phyloP scores from a whole-genome alignment of 2,113 vertebrate species.

The Caretta caretta region DNA sequence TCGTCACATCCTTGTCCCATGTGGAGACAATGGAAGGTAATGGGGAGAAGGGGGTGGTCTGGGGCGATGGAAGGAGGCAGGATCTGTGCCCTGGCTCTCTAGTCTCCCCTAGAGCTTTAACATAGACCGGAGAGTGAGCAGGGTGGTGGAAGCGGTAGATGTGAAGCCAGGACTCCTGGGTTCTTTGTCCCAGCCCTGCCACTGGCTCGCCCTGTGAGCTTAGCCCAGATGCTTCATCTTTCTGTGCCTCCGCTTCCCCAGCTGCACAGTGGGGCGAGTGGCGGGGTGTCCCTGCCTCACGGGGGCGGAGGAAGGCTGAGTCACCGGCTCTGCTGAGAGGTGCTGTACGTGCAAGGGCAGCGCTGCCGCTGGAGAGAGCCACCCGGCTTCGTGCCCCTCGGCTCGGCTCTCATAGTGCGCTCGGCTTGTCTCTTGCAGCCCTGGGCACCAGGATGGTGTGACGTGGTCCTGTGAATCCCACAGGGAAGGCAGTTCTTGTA shows the following conservation, averaged over 20 bases:
- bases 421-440: neutral
- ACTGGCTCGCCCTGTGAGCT: neutral
- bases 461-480: neutral
- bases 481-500: neutral
- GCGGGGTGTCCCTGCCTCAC: neutral
- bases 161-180: fast-evolving
- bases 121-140: neutral
- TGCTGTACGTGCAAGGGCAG: conserved; percentile 35
- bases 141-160: neutral
- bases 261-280: conserved; percentile 35
- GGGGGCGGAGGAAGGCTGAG: conserved; percentile 32
- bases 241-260: conserved; percentile 56
- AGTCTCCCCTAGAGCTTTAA: neutral
- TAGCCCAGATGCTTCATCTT: neutral
- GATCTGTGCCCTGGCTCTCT: neutral
- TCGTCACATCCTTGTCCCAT: neutral
- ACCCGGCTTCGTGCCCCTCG: conserved; percentile 28
- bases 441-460: conserved; percentile 3
- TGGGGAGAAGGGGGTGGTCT: neutral
- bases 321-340: conserved; percentile 54
- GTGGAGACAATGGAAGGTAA: neutral
- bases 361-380: conserved; percentile 43
- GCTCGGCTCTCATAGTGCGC: neutral
- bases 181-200: neutral
- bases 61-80: neutral